Conservation (phyloP, 30 jellyfish, hydroid and myxozoan species). For the Hydra vulgaris region DNA sequence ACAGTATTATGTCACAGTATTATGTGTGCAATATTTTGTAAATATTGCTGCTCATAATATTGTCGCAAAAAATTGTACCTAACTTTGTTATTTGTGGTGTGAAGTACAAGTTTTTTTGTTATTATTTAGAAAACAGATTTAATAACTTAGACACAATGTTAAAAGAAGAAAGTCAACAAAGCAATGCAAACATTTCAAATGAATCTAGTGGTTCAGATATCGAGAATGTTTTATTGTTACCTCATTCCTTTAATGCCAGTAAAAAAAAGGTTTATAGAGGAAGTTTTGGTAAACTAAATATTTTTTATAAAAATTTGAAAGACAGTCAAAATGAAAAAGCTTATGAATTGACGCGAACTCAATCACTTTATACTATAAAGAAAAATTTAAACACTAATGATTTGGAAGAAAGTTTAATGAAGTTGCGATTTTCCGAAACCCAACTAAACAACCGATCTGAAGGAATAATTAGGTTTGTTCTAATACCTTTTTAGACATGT, state of each 20-base stretch:
- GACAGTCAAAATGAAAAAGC: background rate
- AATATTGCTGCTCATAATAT: too few species aligned
- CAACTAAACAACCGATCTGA: background rate
- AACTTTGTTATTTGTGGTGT: too few species aligned
- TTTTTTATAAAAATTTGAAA: too few species aligned
- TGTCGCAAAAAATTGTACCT: too few species aligned
- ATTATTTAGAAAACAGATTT: background rate
- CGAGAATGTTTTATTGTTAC: background rate
- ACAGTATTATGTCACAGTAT: too few species aligned
- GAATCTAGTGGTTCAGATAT: background rate
- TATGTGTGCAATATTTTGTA: too few species aligned
- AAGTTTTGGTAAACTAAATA: background rate
- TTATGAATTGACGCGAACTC: background rate
- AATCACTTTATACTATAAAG: background rate
- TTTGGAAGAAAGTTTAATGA: background rate
- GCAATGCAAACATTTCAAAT: background rate
- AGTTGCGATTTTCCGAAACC: background rate
- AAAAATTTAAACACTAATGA: background rate
- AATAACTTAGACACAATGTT: background rate
- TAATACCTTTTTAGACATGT: too few species aligned
- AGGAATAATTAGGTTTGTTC: constrained; percentile 10
- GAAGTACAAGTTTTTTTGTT: background rate
- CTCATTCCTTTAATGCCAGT: background rate
- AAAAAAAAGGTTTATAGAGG: background rate
- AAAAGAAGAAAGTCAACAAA: background rate